A percentile compares a stretch with the other conserved stretches of the same genome.
phyloP scores from a whole-genome alignment of 2,888 invertebrate species.

The Drosophila putrida region DNA sequence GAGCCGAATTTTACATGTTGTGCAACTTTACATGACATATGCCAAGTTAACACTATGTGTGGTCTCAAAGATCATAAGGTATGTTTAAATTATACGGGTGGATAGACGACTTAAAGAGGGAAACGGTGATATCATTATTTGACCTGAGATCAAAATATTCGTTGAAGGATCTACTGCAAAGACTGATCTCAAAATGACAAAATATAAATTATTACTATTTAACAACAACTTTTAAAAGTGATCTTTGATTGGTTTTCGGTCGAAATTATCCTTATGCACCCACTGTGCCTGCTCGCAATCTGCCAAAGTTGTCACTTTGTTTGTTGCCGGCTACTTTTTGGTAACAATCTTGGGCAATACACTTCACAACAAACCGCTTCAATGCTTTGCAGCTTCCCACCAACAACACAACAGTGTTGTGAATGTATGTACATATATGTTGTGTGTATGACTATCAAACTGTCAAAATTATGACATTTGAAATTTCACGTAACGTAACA shows the following conservation, averaged over 20 bases:
- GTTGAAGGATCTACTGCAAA: no score
- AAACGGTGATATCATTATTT: no score
- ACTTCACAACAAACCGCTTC: constrained; percentile 43
- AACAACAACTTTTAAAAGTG: not conserved
- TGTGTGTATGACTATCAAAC: constrained; percentile 70
- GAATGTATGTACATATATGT: constrained; percentile 34
- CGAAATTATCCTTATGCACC: not conserved
- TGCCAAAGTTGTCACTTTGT: constrained; percentile 65
- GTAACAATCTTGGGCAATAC: constrained; percentile 60
- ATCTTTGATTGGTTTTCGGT: not conserved
- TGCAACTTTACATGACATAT: constrained; percentile 49
- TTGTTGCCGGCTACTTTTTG: constrained; percentile 65
- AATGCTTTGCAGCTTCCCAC: constrained; percentile 52
- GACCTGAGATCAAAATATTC: no score
- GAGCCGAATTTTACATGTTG: constrained; percentile 62
- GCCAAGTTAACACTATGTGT: constrained; percentile 43
- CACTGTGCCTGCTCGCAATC: constrained; percentile 47
- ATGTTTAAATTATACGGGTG: not conserved
- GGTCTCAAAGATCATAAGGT: constrained; percentile 32
- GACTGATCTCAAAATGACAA: no score
- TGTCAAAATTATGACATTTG: constrained; percentile 82
- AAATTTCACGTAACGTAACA: constrained; percentile 79
- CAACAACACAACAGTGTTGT: constrained; percentile 16
- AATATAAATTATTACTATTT: no score
- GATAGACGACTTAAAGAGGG: no score